Percentiles rank a stretch among this genome's conserved stretches.
phyloP scores from a whole-genome alignment of 2,888 invertebrate genomes.

The Epinotia bilunana region DNA sequence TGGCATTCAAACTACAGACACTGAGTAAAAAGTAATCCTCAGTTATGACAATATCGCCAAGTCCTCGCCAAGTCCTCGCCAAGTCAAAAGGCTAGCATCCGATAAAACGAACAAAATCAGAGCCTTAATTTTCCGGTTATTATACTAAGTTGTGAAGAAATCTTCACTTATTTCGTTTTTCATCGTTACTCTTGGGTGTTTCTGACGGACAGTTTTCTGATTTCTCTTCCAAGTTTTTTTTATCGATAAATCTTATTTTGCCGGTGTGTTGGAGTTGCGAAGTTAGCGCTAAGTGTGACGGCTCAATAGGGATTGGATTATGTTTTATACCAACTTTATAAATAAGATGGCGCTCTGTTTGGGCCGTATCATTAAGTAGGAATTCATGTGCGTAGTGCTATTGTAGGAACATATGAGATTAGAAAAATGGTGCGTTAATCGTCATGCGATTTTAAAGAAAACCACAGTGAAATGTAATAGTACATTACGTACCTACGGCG shows the following conservation, averaged over 20 bases:
- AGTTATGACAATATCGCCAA: conserved; percentile 23
- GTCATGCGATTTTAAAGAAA: too few relatives aligned
- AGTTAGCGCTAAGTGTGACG: conserved; percentile 32
- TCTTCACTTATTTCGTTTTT: conserved; percentile 54
- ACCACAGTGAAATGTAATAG: too few relatives aligned
- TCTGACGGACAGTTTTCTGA: conserved; percentile 61
- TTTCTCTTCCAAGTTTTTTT: conserved; percentile 52
- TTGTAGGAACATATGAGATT: too few relatives aligned
- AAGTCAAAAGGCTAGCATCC: conserved; percentile 54
- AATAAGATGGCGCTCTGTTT: neutral
- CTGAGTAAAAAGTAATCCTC: conserved; percentile 26
- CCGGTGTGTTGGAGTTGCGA: conserved; percentile 10
- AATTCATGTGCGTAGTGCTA: too few relatives aligned
- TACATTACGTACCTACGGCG: too few relatives aligned
- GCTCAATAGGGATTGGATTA: conserved; percentile 19
- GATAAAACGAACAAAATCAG: conserved; percentile 68
- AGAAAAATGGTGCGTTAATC: too few relatives aligned
- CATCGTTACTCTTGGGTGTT: conserved; percentile 60
- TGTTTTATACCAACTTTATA: neutral
- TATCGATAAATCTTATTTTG: conserved; percentile 34
- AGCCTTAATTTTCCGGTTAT: conserved; percentile 78
- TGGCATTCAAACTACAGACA: conserved; percentile 6
- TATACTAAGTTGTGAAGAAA: conserved; percentile 41
- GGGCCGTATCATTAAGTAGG: too few relatives aligned
- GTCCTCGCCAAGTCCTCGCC: conserved; percentile 13